Conservation (phyloP, 2,113 vertebrate species). For the Chamaea fasciata region DNA sequence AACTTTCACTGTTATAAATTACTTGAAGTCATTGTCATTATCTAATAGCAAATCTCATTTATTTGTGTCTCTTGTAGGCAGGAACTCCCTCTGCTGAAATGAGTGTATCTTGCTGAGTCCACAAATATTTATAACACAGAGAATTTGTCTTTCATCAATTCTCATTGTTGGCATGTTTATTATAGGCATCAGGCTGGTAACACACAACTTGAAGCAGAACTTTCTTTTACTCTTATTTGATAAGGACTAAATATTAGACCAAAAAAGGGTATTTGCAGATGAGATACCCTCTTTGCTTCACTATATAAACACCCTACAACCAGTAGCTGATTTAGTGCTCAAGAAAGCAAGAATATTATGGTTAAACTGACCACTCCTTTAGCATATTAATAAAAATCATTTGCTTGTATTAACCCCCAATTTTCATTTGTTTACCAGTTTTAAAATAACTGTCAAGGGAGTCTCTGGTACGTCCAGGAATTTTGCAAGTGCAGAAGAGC, state of each 20-base stretch:
- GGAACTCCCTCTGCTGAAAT: background rate
- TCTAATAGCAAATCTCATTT: background rate
- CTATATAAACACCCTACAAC: background rate
- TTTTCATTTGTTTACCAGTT: constrained; percentile 76
- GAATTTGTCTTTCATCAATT: background rate
- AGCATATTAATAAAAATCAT: background rate
- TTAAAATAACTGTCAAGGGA: constrained; percentile 82
- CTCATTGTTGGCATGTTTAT: background rate
- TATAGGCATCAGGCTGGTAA: background rate
- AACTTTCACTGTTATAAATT: background rate
- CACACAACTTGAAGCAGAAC: background rate
- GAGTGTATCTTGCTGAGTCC: background rate
- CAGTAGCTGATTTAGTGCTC: background rate
- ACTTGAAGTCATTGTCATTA: background rate
- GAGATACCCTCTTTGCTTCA: background rate
- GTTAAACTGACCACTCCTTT: background rate
- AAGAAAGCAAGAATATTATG: background rate
- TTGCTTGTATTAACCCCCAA: background rate
- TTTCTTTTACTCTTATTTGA: background rate
- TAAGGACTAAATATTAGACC: background rate
- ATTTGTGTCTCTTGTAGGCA: background rate
- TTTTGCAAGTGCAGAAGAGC: constrained; percentile 91
- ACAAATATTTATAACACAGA: background rate
- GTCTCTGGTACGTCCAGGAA: constrained; percentile 88
- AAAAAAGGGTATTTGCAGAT: background rate